Conservation (phyloP, 2,797 vertebrate genomes). For the Chiloscyllium punctatum region DNA sequence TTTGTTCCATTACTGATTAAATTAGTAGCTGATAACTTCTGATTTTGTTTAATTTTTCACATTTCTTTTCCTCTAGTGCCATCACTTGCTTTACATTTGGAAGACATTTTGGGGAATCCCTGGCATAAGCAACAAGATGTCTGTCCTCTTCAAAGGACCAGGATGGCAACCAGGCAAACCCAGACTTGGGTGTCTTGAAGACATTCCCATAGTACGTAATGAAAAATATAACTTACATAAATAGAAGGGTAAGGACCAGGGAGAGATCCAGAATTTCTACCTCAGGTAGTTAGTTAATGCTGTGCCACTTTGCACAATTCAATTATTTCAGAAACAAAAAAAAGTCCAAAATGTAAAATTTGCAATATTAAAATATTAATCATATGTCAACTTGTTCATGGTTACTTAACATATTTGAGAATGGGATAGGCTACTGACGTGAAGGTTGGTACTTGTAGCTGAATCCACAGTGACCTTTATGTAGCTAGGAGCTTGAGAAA, state of each 20-base stretch:
- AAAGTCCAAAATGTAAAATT: background rate
- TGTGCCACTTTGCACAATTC: background rate
- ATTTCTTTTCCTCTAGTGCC: conserved; percentile 58
- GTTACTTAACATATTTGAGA: background rate
- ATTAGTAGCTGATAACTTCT: background rate
- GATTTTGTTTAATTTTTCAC: background rate
- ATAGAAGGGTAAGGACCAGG: background rate
- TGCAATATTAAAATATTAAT: background rate
- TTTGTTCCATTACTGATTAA: no score
- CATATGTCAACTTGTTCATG: background rate
- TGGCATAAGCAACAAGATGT: conserved; percentile 70
- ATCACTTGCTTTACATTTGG: conserved; percentile 73
- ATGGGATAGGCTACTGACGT: background rate
- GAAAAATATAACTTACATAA: background rate
- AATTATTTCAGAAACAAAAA: background rate
- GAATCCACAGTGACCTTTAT: background rate
- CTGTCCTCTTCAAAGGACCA: conserved; percentile 80
- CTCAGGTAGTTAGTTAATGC: background rate
- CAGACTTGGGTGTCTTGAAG: conserved; percentile 71
- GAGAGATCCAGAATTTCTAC: background rate
- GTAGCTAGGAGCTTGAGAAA: background rate
- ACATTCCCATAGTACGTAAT: conserved; percentile 66
- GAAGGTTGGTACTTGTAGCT: background rate
- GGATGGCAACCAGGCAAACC: conserved; percentile 83
- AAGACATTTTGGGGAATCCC: conserved; percentile 61